phyloP scores from a whole-genome alignment of 2,888 invertebrate species.

The Diabrotica balteata region DNA sequence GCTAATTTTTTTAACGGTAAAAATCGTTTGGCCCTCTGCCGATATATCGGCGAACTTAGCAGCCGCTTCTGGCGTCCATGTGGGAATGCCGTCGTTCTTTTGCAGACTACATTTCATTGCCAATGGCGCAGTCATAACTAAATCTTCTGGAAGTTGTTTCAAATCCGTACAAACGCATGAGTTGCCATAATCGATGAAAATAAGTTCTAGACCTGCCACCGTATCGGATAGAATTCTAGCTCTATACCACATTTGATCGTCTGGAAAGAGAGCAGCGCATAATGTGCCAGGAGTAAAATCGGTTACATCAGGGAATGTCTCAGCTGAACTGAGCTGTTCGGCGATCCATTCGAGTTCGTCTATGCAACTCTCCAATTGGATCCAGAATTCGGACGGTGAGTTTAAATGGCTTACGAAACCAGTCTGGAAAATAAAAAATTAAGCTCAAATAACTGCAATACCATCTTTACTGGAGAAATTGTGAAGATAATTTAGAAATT shows the following conservation, averaged over 20 bases:
- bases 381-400: conserved; percentile 76
- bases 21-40: conserved; percentile 74
- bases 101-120: conserved; percentile 70
- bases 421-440: conserved; percentile 53
- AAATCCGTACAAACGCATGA: conserved; percentile 69
- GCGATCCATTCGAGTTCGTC: conserved; percentile 69
- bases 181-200: conserved; percentile 76
- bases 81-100: conserved; percentile 59
- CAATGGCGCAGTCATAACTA: conserved; percentile 66
- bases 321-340: conserved; percentile 61
- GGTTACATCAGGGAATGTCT: conserved; percentile 62
- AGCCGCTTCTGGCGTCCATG: conserved; percentile 73
- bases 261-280: conserved; percentile 72
- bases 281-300: conserved; percentile 67
- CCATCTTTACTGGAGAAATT: too few relatives aligned
- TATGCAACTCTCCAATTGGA: conserved; percentile 72
- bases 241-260: conserved; percentile 73
- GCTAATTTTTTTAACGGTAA: conserved; percentile 71
- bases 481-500: neutral
- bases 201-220: conserved; percentile 66
- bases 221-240: conserved; percentile 67
- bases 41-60: conserved; percentile 72
- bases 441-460: too few relatives aligned
- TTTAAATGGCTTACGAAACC: conserved; percentile 74
- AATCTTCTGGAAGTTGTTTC: conserved; percentile 67